Evolutionary conservation across 2,888 invertebrate species (phyloP), one percentile per base, ranked within the genome.

Genomic region (Agriopis aurantiaria): DNA sequence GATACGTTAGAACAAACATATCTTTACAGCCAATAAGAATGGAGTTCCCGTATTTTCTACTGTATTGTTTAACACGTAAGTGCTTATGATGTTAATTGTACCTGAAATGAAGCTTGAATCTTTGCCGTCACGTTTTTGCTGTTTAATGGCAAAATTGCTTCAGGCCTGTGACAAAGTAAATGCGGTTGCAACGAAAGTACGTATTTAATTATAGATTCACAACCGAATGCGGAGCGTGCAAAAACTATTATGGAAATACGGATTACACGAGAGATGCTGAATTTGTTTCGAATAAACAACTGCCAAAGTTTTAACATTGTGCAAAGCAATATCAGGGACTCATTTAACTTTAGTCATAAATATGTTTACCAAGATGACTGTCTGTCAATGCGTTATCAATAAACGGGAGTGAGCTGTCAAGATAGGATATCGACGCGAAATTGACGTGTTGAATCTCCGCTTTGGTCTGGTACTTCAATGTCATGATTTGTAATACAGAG

Each of bases 51-150:
- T 53, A 74, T 74, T 74, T 67, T 69, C 62, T 48, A 59, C 68
- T 62, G 49, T 75, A 65, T 69, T 56, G 61, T 65, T 68, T 65
- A 51, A 45, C 41, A 40, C 46, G 11, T 69, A 67, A 52, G 60
- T 67, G 60, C 49, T 66, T 58, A 58, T 58, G 52, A 66, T 48
- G 49, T 55, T 56, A 56, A 58, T n/a, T 60, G 46, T 12, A 46
- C 23, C 60, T 48, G 46, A n/a, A 56, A 46, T 53, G 58, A 55
- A 49, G 51, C 55, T 45, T 63, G 65, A 63, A 66, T 71, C 49
- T 70, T 65, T 59, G 60, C 48, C 59, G 74, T 74, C 74, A 74
- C 74, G 72, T 71, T 73, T 72, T 71, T 67, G 68, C 68, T 73
- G 65, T 65, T 73, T 71, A 66, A 66, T 66, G 57, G 62, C 43